phyloP scores from a whole-genome alignment of 2,113 vertebrate genomes.

The Fregetta grallaria region DNA sequence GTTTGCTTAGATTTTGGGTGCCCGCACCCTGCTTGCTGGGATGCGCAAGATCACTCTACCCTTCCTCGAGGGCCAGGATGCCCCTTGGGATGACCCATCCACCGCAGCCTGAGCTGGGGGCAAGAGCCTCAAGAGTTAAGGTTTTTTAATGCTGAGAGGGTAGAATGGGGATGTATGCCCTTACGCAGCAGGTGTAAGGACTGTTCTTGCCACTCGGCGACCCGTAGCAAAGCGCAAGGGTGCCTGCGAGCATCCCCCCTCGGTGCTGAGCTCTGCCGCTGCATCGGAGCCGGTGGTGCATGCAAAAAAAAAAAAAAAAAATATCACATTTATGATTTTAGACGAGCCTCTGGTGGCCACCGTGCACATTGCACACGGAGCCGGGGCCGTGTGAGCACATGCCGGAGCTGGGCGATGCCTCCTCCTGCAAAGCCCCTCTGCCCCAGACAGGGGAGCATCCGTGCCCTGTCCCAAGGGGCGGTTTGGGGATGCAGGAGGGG shows the following conservation, averaged over 20 bases:
- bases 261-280: neutral
- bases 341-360: conserved; percentile 18
- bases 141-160: neutral
- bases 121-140: neutral
- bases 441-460: neutral
- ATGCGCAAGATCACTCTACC: rapidly evolving
- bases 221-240: rapidly evolving
- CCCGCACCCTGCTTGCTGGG: neutral
- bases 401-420: rapidly evolving
- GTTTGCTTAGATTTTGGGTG: neutral
- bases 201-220: rapidly evolving
- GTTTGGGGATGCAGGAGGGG: neutral
- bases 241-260: neutral
- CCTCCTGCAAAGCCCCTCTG: neutral
- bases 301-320: neutral
- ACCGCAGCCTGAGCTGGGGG: neutral
- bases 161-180: no score
- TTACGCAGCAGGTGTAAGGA: rapidly evolving
- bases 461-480: rapidly evolving
- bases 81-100: neutral
- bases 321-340: neutral
- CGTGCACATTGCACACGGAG: neutral
- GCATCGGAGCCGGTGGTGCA: rapidly evolving
- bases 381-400: rapidly evolving
- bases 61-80: neutral